phyloP scores from a whole-genome alignment of 2,113 vertebrate genomes.

The Sisor rabdophorus region DNA sequence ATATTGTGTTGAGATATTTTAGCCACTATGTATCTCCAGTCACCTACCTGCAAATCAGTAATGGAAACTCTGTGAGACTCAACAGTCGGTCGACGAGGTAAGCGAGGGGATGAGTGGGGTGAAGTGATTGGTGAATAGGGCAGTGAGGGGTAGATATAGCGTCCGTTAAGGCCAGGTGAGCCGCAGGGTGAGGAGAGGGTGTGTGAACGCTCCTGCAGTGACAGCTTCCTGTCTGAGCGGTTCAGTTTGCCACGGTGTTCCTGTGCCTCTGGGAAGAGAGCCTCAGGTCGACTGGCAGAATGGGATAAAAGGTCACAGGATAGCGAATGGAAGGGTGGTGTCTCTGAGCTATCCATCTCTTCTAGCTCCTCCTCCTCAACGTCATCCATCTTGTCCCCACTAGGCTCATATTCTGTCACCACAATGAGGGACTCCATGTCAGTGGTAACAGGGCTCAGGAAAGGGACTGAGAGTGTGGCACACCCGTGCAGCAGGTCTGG shows the following conservation, averaged over 20 bases:
- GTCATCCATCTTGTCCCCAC: slow-evolving; percentile 55
- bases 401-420: slow-evolving; percentile 82
- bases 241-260: slow-evolving; percentile 71
- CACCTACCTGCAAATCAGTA: slow-evolving; percentile 86
- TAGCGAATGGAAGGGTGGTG: slow-evolving; percentile 49
- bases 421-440: slow-evolving; percentile 91
- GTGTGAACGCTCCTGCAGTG: slow-evolving; percentile 83
- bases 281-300: slow-evolving; percentile 49
- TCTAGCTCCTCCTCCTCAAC: slow-evolving; percentile 61
- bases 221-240: slow-evolving; percentile 83
- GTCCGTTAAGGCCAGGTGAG: slow-evolving; percentile 68
- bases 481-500: slow-evolving; percentile 71
- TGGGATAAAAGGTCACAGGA: slow-evolving; percentile 68
- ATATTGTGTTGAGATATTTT: neutral
- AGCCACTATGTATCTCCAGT: neutral
- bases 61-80: slow-evolving; percentile 95
- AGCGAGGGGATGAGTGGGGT: slow-evolving; percentile 86
- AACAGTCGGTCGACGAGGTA: slow-evolving; percentile 87
- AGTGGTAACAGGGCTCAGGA: slow-evolving; percentile 57
- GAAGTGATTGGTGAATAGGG: slow-evolving; percentile 86
- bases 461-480: slow-evolving; percentile 54
- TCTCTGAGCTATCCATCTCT: slow-evolving; percentile 70
- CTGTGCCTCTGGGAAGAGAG: slow-evolving; percentile 58
- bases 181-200: slow-evolving; percentile 64
- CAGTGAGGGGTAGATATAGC: slow-evolving; percentile 80